A percentile compares a stretch with the other conserved stretches of the same genome.
Evolutionary conservation across 2,113 vertebrate species (phyloP).

Genomic region (Psettodes erumei): DNA sequence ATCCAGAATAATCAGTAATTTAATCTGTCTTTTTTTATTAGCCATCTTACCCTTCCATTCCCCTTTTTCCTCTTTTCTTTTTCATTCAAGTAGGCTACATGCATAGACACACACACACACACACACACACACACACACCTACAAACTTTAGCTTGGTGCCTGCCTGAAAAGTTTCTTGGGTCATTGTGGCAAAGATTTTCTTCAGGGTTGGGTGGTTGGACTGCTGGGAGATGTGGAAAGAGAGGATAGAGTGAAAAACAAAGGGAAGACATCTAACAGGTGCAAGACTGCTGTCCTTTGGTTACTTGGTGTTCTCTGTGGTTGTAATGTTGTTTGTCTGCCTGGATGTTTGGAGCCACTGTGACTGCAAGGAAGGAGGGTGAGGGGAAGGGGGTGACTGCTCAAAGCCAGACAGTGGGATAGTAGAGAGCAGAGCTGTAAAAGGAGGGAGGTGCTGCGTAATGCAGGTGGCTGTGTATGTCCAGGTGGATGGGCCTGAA

Average conservation of each 20-base stretch:
- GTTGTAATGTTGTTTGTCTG: constrained; percentile 63
- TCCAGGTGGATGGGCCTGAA: constrained; percentile 43
- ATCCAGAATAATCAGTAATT: constrained; percentile 65
- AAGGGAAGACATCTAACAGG: constrained; percentile 61
- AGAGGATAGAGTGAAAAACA: constrained; percentile 48
- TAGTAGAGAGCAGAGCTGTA: constrained; percentile 33
- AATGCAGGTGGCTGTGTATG: constrained; percentile 57
- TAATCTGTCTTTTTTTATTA: constrained; percentile 76
- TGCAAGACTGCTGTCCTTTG: constrained; percentile 66
- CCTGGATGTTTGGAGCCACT: constrained; percentile 43
- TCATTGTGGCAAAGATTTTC: constrained; percentile 61
- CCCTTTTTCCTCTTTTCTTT: constrained; percentile 27
- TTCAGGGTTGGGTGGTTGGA: constrained; percentile 30
- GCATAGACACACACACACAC: constrained; percentile 13
- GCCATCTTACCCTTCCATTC: constrained; percentile 45
- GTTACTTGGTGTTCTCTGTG: constrained; percentile 56
- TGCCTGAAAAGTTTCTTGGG: constrained; percentile 57
- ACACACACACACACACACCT: constrained; percentile 26
- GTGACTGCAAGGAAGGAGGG: constrained; percentile 40
- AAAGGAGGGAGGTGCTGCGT: constrained; percentile 23
- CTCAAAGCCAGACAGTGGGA: constrained; percentile 59
- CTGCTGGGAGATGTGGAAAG: constrained; percentile 36
- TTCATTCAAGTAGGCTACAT: constrained; percentile 21
- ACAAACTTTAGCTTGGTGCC: constrained; percentile 37
- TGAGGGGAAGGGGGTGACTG: constrained; percentile 16